Base-by-base conservation (phyloP, 2,113 vertebrate genomes). In the Blennius ocellaris region DNA sequence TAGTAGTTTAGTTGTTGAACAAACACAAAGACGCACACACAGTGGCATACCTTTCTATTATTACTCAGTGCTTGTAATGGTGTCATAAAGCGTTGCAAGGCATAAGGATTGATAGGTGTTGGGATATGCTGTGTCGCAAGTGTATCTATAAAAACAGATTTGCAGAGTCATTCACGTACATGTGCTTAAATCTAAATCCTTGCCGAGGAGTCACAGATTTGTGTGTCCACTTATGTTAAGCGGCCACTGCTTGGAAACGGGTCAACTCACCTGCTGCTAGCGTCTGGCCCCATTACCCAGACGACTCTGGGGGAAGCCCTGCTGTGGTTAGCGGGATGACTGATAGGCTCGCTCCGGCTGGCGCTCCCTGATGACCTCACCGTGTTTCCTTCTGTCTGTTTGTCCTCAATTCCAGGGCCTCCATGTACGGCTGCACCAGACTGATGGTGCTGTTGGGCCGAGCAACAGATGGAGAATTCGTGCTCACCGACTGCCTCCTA, bases 401-500 rank as follows among this genome's bases (percentile, higher is more conserved):
- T 90, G 80, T 93, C 87, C 82, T 72, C 64, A 39, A 91, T 67
- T 59, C 53, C 93, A 96, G 94, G 87, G 80, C 95, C 87, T 91
- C 94, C 82, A 89, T 95, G 84, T 95, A 95, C 17, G 95, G 95
- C 30, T 95, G 96, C 91, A 93, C 95, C 82, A 94, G 93, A 66
- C 94, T 93, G 40, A 95, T 95, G 94, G 73, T 91, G 21, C 80
- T 89, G n/a, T 53, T 76, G 16, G 93, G 93, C 75, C 90, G 87
- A 37, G 43, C 94, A 69, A 78, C 90, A 83, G 87, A 81, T 40
- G 90, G 89, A 82, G 93, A 95, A 85, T 96, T 96, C 87, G 88
- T 92, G 80, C 94, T 97, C 83, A 95, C 92, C 7, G 95, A 97
- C 85, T 96, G 94, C 68, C 93, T 97, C 52, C 90, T 95, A 85